These are phyloP conservation scores for Cossypha heuglini DNA, from an alignment of 2,797 vertebrate species.

Conservation along the genomic window DNA sequence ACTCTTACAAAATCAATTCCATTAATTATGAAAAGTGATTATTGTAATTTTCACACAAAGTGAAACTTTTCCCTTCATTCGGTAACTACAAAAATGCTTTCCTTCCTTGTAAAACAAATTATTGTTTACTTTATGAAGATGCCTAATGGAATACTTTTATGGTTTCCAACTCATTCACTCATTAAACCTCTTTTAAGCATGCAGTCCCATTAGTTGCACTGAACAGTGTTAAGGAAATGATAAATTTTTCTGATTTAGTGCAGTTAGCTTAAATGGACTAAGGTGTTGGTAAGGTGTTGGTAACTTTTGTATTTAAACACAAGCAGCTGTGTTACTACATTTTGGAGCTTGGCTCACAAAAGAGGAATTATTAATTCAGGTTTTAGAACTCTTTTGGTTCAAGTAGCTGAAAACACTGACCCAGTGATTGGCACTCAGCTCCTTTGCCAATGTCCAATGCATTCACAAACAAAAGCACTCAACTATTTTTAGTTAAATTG, in stretches of 20 bases:
- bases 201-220: accelerated
- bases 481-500: neutral
- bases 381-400: neutral
- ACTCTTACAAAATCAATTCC: neutral
- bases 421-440: neutral
- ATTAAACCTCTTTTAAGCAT: neutral
- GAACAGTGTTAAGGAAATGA: neutral
- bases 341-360: neutral
- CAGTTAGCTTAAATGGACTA: neutral
- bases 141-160: accelerated
- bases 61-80: neutral
- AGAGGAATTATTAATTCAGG: neutral
- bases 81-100: neutral
- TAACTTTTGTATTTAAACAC: neutral
- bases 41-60: accelerated
- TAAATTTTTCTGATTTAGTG: neutral
- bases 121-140: neutral
- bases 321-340: neutral
- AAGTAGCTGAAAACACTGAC: neutral
- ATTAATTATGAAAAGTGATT: neutral
- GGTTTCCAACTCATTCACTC: neutral
- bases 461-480: neutral
- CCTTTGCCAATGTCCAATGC: neutral
- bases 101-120: neutral
- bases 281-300: too few relatives aligned